Conservation (phyloP, 2,113 vertebrate species). For the Phalacrocorax carbo region DNA sequence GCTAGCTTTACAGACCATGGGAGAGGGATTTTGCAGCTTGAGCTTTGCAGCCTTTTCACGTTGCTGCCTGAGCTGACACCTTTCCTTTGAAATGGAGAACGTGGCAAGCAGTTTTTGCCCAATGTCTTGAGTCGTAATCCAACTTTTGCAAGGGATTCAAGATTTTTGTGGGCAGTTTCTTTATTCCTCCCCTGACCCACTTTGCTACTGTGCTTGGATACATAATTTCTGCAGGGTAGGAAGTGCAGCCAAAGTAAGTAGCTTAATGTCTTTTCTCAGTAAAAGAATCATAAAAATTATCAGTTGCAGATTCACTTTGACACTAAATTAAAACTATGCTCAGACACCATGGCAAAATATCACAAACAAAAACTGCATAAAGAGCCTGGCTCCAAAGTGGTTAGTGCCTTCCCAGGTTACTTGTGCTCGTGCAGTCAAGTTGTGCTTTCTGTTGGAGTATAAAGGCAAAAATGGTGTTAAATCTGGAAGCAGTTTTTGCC, state of each 20-base stretch:
- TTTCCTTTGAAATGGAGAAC: constrained; percentile 39
- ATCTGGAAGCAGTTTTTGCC: not conserved
- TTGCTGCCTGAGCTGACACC: not conserved
- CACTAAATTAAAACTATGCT: constrained; percentile 22
- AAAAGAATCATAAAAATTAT: constrained; percentile 51
- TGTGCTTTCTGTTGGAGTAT: not conserved
- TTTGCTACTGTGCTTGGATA: constrained; percentile 43
- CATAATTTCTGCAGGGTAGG: constrained; percentile 44
- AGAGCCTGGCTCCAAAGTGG: not conserved
- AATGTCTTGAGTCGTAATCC: not conserved
- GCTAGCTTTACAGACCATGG: not conserved
- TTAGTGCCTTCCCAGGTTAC: not conserved
- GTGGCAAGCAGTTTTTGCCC: not conserved
- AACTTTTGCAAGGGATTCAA: constrained; percentile 56
- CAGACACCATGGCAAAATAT: not conserved
- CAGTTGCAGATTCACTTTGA: constrained; percentile 41
- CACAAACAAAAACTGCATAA: not conserved
- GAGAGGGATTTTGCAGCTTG: not conserved
- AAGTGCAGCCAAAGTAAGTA: constrained; percentile 59
- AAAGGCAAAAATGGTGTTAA: not conserved
- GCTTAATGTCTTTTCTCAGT: constrained; percentile 45
- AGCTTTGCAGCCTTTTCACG: not conserved
- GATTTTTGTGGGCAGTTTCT: constrained; percentile 9
- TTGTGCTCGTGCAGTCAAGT: not conserved
- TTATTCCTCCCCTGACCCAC: constrained; percentile 3